Percentiles rank a stretch among this genome's conserved stretches.
These are phyloP conservation scores for Penaeus monodon DNA, from an alignment of 2,888 invertebrate genomes.

Conservation along the genomic window DNA sequence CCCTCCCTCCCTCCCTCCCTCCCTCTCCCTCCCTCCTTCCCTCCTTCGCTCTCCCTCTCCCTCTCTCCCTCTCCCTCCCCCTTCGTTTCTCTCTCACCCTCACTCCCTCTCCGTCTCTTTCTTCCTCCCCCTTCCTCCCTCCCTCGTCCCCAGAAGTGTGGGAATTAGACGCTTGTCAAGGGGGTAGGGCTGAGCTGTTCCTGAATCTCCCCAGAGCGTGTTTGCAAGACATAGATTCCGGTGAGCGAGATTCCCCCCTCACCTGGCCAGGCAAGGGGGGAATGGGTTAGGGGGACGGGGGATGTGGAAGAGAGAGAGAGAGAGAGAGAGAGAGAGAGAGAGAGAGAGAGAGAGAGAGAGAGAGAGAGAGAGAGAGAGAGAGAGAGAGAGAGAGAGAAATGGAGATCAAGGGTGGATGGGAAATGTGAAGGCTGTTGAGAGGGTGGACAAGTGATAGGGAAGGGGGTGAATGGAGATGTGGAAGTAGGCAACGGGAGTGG, in stretches of 20 bases:
- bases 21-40: not conserved
- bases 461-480: no score
- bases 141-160: not conserved
- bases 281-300: not conserved
- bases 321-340: not conserved
- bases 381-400: not conserved
- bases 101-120: not conserved
- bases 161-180: no score
- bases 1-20: not conserved
- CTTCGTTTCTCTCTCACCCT: not conserved
- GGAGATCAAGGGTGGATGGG: no score
- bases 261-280: not conserved
- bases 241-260: no score
- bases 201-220: no score
- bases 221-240: no score
- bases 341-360: slow-evolving; percentile 7
- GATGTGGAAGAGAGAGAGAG: not conserved
- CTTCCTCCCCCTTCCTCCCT: not conserved
- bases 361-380: not conserved
- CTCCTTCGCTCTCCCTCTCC: not conserved
- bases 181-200: no score
- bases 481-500: no score
- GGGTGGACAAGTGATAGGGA: no score
- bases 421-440: no score
- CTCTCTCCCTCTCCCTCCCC: not conserved